A percentile compares a stretch with the other conserved stretches of the same genome.
These are phyloP conservation scores for Silurus asotus DNA, from an alignment of 2,113 vertebrate genomes.

Conservation along the genomic window DNA sequence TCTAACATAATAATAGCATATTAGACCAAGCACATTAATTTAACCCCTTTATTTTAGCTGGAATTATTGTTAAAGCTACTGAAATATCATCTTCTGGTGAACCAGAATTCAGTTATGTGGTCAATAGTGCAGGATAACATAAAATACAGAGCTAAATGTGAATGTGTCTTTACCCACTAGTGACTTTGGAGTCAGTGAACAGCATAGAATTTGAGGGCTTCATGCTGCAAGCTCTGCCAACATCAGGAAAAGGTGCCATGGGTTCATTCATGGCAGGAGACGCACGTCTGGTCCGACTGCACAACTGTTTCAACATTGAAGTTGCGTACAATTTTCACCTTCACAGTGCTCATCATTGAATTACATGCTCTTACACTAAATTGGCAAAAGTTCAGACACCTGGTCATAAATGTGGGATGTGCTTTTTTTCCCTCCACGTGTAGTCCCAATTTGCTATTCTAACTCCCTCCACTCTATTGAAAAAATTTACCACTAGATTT, in stretches of 20 bases:
- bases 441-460: no score
- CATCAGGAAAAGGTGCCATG: constrained; percentile 23
- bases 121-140: neutral
- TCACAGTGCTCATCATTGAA: neutral
- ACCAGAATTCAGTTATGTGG: neutral
- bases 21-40: neutral
- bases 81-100: neutral
- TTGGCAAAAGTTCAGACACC: no score
- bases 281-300: constrained; percentile 27
- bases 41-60: neutral
- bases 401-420: no score
- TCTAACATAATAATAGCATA: neutral
- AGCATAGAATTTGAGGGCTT: constrained; percentile 61
- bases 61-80: neutral
- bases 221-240: constrained; percentile 61
- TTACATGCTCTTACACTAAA: no score
- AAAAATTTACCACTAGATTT: no score
- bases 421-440: no score
- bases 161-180: constrained; percentile 39
- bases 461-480: no score
- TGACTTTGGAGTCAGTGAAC: constrained; percentile 57
- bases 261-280: constrained; percentile 60
- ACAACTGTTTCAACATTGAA: constrained; percentile 53
- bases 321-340: constrained; percentile 36
- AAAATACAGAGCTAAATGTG: neutral